Conservation (phyloP, 2,888 invertebrate genomes). For the Limnephilus auricula region DNA sequence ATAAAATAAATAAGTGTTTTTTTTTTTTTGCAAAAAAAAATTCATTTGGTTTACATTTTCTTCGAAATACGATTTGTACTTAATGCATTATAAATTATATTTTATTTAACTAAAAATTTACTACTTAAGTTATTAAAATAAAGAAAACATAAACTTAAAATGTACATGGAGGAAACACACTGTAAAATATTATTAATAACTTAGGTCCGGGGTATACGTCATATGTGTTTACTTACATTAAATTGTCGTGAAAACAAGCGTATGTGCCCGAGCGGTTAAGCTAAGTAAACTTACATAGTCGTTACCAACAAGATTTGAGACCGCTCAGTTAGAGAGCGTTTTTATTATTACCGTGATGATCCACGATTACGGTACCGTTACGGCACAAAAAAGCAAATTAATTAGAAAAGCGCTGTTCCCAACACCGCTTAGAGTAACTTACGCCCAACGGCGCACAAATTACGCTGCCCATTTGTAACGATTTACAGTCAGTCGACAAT, state of each 20-base stretch:
- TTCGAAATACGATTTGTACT: neutral
- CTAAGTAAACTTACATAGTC: neutral
- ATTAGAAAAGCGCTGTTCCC: neutral
- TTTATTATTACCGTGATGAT: too few relatives aligned
- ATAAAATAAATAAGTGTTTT: neutral
- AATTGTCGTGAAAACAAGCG: too few relatives aligned
- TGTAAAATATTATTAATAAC: neutral
- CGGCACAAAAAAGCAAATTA: too few relatives aligned
- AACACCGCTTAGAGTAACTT: neutral
- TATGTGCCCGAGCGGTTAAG: too few relatives aligned
- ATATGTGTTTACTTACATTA: too few relatives aligned
- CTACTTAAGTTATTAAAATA: neutral
- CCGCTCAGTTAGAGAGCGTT: neutral
- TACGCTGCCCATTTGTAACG: neutral
- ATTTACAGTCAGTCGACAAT: neutral
- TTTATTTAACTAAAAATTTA: neutral
- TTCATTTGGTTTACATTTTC: neutral
- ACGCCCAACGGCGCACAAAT: neutral
- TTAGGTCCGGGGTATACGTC: too few relatives aligned
- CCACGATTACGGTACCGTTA: too few relatives aligned
- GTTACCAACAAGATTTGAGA: neutral
- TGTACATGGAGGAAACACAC: neutral
- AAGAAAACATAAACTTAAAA: neutral
- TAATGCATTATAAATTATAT: neutral
- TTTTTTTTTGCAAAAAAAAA: neutral